Evolutionary conservation across 2,888 invertebrate species (phyloP), one percentile per base, ranked within the genome.

Genomic region (Andrena hattorfiana): DNA sequence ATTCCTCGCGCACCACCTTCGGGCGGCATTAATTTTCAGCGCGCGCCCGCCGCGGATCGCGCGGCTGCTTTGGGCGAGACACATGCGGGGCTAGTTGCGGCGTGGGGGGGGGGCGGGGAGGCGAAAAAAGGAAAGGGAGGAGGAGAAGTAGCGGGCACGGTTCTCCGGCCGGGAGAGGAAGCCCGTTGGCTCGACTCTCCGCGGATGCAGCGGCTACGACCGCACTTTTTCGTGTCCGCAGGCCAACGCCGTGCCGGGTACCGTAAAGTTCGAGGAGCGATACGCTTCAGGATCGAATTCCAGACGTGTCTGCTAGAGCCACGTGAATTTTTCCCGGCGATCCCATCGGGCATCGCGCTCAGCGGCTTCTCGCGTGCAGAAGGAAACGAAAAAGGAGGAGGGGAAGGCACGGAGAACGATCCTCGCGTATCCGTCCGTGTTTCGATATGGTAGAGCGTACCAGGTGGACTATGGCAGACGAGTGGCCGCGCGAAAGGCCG

Each of bases 201-300:
- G 54, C 66, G 70, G 75, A 72, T 71, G 64, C 75, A 73, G 72
- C 78, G 49, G 60, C 72, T 56, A 75, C 67, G 69, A 83, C 83
- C 75, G 62, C 62, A 79, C 79, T 81, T 77, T 81, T 84, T 84
- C 75, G 77, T 80, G 66, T 83, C 78, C 79, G 70, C 72, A n/a
- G 79, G 67, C 69, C 20, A 76, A 76, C 64, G 66, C 72, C 49
- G 26, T 42, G 54, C 63, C 32, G 60, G 69, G 77, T 85, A 85
- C 84, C 80, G 83, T 84, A 83, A 84, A 83, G 75, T 74, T 80
- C 77, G 67, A 70, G 60, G 71, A 35, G 83, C 49, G 51, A 69
- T 73, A 83, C 79, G 73, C 74, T 80, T 77, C 72, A 56, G 84
- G 80, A 84, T 84, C 83, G 84, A 83, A 84, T 84, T 83, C 83